phyloP scores from a whole-genome alignment of 2,888 invertebrate species.

The Syrphus vitripennis region DNA sequence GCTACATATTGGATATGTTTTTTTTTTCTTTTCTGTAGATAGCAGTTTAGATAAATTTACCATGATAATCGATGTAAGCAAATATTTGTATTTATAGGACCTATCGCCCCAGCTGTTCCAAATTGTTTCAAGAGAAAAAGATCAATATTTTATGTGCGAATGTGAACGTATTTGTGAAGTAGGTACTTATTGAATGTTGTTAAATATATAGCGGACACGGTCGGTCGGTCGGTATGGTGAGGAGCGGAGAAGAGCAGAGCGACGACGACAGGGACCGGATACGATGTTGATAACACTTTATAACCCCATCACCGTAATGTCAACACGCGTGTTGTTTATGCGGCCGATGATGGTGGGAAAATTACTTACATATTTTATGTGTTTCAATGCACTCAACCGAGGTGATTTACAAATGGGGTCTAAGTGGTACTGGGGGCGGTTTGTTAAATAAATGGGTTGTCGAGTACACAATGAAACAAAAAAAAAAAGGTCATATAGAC shows the following conservation, averaged over 20 bases:
- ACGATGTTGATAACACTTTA: slow-evolving; percentile 24
- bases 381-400: slow-evolving; percentile 39
- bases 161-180: background rate
- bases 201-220: background rate
- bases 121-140: background rate
- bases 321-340: slow-evolving; percentile 48
- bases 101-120: background rate
- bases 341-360: slow-evolving; percentile 17
- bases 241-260: no score
- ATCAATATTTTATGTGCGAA: slow-evolving; percentile 13
- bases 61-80: slow-evolving; percentile 62
- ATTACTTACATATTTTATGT: slow-evolving; percentile 47
- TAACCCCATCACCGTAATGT: slow-evolving; percentile 32
- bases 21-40: background rate
- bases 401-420: slow-evolving; percentile 48
- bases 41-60: slow-evolving; percentile 68
- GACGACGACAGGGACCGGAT: no score
- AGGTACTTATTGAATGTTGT: slow-evolving; percentile 24
- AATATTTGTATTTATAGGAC: slow-evolving; percentile 35
- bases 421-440: background rate
- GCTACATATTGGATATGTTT: background rate
- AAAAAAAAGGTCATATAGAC: background rate
- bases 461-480: background rate
- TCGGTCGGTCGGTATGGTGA: no score
- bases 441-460: background rate